Evolutionary conservation across 2,888 invertebrate species (phyloP).

Genomic region (Drosophila diplacantha): DNA sequence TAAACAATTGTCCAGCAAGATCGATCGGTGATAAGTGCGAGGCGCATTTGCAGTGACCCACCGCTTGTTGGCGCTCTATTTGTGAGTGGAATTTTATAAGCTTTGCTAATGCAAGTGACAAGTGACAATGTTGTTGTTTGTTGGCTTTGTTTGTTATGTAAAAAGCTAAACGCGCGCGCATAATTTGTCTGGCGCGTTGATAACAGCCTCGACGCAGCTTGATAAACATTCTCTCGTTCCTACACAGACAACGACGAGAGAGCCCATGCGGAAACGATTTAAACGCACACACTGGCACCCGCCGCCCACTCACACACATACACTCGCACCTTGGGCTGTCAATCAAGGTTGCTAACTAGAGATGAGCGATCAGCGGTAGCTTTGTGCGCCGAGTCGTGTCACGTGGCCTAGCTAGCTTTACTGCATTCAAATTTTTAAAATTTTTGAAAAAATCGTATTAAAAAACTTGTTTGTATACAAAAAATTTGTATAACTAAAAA

Average conservation of each 20-base stretch:
- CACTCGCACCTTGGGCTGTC: slow-evolving; percentile 37
- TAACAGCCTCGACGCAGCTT: slow-evolving; percentile 27
- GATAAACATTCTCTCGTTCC: slow-evolving; percentile 34
- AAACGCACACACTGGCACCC: slow-evolving; percentile 5
- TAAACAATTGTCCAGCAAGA: slow-evolving; percentile 5
- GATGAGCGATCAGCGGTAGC: slow-evolving; percentile 11
- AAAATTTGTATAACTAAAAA: too few species aligned
- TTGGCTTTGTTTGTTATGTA: slow-evolving; percentile 39
- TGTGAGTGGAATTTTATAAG: neutral
- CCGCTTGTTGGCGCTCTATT: neutral
- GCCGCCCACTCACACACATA: slow-evolving; percentile 30
- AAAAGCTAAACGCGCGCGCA: slow-evolving; percentile 25
- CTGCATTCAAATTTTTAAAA: neutral
- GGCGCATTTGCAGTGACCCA: slow-evolving; percentile 1
- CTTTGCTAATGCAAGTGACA: slow-evolving; percentile 3
- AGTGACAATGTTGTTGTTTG: slow-evolving; percentile 2
- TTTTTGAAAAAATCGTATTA: neutral
- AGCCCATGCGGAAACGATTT: slow-evolving; percentile 51
- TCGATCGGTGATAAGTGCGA: neutral
- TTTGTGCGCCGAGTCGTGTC: neutral
- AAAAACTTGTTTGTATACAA: neutral
- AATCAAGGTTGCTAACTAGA: slow-evolving; percentile 50
- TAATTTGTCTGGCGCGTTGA: slow-evolving; percentile 32
- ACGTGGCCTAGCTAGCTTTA: neutral
- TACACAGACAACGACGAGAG: slow-evolving; percentile 21